These are phyloP conservation scores for Musca vetustissima DNA, from an alignment of 1,140 invertebrate genomes.

Conservation along the genomic window DNA sequence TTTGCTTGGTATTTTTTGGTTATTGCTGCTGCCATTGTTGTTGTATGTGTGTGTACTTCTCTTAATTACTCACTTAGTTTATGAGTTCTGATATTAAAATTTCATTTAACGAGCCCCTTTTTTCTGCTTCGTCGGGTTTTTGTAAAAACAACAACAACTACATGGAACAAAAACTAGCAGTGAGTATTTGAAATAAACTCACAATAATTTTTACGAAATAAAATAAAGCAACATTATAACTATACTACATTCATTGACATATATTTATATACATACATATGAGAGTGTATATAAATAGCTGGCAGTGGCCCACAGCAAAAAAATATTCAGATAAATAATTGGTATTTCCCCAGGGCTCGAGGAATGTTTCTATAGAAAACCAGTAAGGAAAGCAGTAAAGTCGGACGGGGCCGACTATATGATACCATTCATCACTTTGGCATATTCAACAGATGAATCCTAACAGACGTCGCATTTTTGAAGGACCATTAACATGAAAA, in stretches of 20 bases:
- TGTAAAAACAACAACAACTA: background rate
- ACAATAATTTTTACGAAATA: conserved; percentile 10
- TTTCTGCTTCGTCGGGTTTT: background rate
- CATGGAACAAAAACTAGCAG: background rate
- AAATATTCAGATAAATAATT: too few relatives aligned
- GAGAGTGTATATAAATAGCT: too few relatives aligned
- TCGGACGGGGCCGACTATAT: too few relatives aligned
- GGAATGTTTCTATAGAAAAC: too few relatives aligned
- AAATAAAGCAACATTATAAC: conserved; percentile 15
- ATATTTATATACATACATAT: background rate
- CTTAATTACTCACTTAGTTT: conserved; percentile 24
- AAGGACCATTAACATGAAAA: too few relatives aligned
- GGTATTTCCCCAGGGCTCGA: too few relatives aligned
- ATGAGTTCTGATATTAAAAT: conserved; percentile 22
- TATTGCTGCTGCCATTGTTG: too few relatives aligned
- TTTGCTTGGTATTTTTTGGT: background rate
- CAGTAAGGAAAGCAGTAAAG: too few relatives aligned
- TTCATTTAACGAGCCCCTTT: background rate
- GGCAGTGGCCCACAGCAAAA: too few relatives aligned
- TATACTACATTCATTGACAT: background rate
- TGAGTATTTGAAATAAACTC: conserved; percentile 1
- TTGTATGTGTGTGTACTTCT: background rate
- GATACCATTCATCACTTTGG: too few relatives aligned
- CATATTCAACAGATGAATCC: too few relatives aligned
- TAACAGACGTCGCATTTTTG: too few relatives aligned